phyloP scores from a whole-genome alignment of 92 coral and sea anemone species.

The Meandrina meandrites region DNA sequence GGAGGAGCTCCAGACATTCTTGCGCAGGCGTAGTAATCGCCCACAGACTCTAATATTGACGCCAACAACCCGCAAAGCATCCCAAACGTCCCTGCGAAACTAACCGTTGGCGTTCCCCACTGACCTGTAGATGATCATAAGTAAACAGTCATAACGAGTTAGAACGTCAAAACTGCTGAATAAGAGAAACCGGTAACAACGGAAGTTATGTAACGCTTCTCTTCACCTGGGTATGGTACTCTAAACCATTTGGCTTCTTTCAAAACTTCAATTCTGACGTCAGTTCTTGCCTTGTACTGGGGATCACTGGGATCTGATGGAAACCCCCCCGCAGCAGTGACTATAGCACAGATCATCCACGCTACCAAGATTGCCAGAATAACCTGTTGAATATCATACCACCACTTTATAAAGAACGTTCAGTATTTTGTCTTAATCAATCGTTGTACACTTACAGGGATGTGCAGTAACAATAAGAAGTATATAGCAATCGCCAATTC shows the following conservation, averaged over 20 bases:
- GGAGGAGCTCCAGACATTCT: constrained; percentile 77
- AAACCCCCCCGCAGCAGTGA: constrained; percentile 81
- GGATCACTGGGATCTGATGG: constrained; percentile 58
- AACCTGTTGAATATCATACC: no score
- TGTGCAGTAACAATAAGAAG: no score
- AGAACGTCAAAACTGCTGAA: no score
- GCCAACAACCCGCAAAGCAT: constrained; percentile 74
- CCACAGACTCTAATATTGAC: constrained; percentile 63
- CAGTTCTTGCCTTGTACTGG: constrained; percentile 68
- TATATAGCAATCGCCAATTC: no score
- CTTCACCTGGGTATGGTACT: constrained; percentile 83
- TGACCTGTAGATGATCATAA: constrained; percentile 43
- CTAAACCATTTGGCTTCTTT: constrained; percentile 73
- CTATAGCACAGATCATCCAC: constrained; percentile 35
- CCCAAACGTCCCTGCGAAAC: constrained; percentile 67
- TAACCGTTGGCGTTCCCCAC: constrained; percentile 64
- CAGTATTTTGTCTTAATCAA: no score
- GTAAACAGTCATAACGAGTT: no score
- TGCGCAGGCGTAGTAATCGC: constrained; percentile 56
- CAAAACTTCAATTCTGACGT: no score
- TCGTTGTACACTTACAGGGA: no score
- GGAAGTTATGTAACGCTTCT: no score
- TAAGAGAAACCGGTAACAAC: no score
- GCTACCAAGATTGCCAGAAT: no score
- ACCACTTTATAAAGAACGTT: no score